phyloP scores from a whole-genome alignment of 2,113 vertebrate genomes.

The Onychostruthus taczanowskii region DNA sequence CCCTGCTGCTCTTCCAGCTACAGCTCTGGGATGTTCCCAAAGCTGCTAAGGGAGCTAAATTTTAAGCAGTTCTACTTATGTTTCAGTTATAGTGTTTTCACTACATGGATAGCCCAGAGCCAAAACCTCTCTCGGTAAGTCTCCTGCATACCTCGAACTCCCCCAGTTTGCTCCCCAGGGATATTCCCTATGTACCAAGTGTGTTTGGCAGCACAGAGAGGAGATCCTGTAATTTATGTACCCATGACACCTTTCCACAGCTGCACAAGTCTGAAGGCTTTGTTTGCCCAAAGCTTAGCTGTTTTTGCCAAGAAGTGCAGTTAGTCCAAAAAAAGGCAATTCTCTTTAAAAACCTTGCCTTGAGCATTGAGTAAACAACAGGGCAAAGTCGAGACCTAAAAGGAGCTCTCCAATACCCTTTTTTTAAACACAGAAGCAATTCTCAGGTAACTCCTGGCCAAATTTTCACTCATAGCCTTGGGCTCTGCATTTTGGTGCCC shows the following conservation, averaged over 20 bases:
- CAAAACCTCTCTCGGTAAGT: neutral
- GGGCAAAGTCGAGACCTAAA: neutral
- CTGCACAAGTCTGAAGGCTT: neutral
- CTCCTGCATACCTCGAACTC: accelerated
- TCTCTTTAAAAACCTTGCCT: neutral
- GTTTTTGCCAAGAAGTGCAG: neutral
- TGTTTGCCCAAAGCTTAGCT: neutral
- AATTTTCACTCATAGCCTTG: neutral
- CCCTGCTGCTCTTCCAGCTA: neutral
- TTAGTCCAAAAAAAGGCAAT: neutral
- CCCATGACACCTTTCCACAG: neutral
- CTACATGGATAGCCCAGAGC: neutral
- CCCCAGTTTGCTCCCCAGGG: neutral
- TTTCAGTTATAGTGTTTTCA: neutral
- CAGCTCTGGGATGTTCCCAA: neutral
- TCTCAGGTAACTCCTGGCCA: neutral
- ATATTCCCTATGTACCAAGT: neutral
- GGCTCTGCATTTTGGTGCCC: neutral
- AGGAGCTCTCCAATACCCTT: neutral
- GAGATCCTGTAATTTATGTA: neutral
- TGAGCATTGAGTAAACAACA: neutral
- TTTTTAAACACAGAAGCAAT: neutral
- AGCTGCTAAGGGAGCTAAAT: neutral
- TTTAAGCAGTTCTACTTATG: neutral
- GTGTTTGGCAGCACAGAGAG: neutral